These are phyloP conservation scores for Palaemon carinicauda DNA, from an alignment of 1,140 invertebrate genomes.

Conservation along the genomic window DNA sequence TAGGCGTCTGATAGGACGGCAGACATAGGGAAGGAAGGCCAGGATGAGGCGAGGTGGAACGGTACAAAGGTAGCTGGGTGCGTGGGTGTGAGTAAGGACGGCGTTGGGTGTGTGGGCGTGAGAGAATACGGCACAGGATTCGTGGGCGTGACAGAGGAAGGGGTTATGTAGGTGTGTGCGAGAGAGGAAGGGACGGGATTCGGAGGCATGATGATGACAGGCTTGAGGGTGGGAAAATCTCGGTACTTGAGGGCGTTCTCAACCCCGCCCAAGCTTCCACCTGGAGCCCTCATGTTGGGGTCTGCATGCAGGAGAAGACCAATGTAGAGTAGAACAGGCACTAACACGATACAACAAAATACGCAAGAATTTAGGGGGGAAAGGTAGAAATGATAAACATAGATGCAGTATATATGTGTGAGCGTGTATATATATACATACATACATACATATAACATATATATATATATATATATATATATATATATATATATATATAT, in stretches of 20 bases:
- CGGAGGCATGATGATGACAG: background rate
- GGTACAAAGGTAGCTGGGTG: background rate
- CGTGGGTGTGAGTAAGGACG: background rate
- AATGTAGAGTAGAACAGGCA: background rate
- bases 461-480: slow-evolving; percentile 4
- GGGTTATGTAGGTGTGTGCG: background rate
- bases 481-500: slow-evolving; percentile 7
- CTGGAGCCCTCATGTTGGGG: slow-evolving; percentile 12
- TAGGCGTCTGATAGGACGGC: background rate
- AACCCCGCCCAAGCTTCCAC: slow-evolving; percentile 4
- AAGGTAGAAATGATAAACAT: background rate
- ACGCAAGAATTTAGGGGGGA: background rate
- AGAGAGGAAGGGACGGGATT: background rate
- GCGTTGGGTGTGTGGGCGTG: background rate
- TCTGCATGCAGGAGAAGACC: background rate
- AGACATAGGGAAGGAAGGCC: background rate
- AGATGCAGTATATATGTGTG: background rate
- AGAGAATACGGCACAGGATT: background rate
- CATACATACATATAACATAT: background rate
- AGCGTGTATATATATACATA: background rate
- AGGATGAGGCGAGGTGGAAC: too few relatives aligned
- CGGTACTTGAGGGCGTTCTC: slow-evolving; percentile 30
- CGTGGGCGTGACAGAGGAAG: background rate
- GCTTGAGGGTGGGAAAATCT: background rate
- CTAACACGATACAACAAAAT: background rate